phyloP scores from a whole-genome alignment of 2,797 vertebrate genomes.

The Oceanodroma leucorhoa region DNA sequence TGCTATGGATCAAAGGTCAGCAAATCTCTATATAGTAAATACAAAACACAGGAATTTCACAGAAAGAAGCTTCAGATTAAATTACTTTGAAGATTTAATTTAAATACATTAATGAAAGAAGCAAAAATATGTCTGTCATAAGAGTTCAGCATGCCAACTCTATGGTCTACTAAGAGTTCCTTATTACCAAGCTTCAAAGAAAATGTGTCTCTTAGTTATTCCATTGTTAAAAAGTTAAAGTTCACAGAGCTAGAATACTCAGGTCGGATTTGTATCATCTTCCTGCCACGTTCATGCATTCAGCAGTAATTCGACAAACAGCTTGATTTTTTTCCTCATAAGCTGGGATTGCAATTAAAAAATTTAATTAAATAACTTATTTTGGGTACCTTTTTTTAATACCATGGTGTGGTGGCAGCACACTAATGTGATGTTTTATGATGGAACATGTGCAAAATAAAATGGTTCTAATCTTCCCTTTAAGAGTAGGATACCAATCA shows the following conservation, averaged over 20 bases:
- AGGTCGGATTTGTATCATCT: not conserved
- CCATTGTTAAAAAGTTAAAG: not conserved
- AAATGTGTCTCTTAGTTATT: not conserved
- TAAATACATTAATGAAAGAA: constrained; percentile 1
- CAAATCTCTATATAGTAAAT: not conserved
- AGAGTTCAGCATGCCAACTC: not conserved
- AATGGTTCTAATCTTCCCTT: not conserved
- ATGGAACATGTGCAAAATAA: not conserved
- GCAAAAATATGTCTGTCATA: not conserved
- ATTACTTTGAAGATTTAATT: not conserved
- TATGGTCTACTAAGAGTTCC: not conserved
- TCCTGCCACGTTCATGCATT: not conserved
- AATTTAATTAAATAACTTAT: not conserved
- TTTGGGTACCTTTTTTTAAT: not conserved
- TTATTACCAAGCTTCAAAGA: not conserved
- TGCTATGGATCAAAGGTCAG: not conserved
- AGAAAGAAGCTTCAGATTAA: not conserved
- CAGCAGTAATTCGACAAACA: not conserved
- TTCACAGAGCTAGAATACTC: not conserved
- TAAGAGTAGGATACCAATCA: not conserved
- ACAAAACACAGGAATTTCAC: not conserved
- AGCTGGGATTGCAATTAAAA: not conserved
- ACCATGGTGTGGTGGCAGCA: not conserved
- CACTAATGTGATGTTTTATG: not conserved
- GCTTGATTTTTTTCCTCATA: not conserved